Percentiles rank a stretch among this genome's conserved stretches.
Conservation (phyloP, 1,140 invertebrate genomes). For the Bombus superbus region DNA sequence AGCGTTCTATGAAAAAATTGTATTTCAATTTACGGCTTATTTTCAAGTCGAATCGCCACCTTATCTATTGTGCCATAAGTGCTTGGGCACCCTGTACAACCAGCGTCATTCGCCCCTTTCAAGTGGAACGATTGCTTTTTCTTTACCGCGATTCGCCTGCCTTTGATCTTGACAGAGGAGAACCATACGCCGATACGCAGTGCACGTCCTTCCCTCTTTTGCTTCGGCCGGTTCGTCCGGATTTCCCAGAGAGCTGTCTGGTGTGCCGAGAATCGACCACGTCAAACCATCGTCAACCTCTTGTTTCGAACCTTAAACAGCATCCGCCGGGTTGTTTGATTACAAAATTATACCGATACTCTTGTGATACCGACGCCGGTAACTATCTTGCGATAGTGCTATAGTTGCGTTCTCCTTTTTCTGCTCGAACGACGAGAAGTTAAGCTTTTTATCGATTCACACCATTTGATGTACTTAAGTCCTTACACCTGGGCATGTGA, state of each 20-base stretch:
- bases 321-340: conserved; percentile 43
- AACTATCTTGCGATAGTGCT: too few relatives aligned
- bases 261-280: conserved; percentile 25
- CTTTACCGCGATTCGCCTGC: conserved; percentile 58
- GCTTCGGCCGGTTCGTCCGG: conserved; percentile 58
- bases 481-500: background rate
- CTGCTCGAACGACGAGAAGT: background rate
- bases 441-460: background rate
- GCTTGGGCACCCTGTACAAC: too few relatives aligned
- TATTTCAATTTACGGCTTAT: too few relatives aligned
- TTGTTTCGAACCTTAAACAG: conserved; percentile 58
- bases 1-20: too few relatives aligned
- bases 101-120: too few relatives aligned
- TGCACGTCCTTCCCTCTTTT: background rate
- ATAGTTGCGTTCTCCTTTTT: background rate
- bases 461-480: background rate
- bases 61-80: too few relatives aligned
- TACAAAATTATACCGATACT: conserved; percentile 40
- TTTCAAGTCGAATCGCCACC: too few relatives aligned
- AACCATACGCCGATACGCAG: conserved; percentile 22
- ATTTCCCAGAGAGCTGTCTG: conserved; percentile 53
- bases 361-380: too few relatives aligned
- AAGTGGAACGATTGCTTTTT: conserved; percentile 49
- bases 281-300: conserved; percentile 1
- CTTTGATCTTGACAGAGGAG: conserved; percentile 60